phyloP scores from a whole-genome alignment of 2,113 vertebrate genomes.

The Empidonax alnorum region DNA sequence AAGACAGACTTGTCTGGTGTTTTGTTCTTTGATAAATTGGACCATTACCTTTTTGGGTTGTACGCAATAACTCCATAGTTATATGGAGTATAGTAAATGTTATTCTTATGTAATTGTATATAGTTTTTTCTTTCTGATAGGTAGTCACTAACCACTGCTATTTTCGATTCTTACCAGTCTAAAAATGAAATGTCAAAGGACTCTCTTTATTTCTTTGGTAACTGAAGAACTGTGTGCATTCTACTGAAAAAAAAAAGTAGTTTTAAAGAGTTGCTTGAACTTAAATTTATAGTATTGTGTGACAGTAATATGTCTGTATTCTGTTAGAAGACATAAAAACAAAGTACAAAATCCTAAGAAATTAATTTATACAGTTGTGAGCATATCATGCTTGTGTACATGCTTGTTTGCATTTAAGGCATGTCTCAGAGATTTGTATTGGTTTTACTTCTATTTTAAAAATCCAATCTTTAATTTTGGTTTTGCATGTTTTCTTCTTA shows the following conservation, averaged over 20 bases:
- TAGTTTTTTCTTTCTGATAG: background rate
- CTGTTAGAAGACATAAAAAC: background rate
- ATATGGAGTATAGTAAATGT: background rate
- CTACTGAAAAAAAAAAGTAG: background rate
- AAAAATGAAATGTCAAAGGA: background rate
- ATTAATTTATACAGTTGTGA: background rate
- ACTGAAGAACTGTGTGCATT: background rate
- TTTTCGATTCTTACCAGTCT: background rate
- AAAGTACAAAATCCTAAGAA: background rate
- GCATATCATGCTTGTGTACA: background rate
- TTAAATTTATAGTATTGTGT: background rate
- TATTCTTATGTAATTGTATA: background rate
- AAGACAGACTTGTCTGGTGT: background rate
- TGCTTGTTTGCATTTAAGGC: background rate
- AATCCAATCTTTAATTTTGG: background rate
- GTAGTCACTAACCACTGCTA: rapidly evolving
- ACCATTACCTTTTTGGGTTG: background rate
- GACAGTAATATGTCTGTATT: background rate
- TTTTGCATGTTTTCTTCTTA: background rate
- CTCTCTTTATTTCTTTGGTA: background rate
- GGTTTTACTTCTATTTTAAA: background rate
- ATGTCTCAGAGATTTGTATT: background rate
- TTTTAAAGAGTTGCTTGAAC: background rate
- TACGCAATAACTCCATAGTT: background rate
- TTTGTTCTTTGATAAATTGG: background rate